Evolutionary conservation across 2,797 vertebrate species (phyloP), one percentile per base, ranked within the genome.

Genomic region (Phataginus tricuspis): DNA sequence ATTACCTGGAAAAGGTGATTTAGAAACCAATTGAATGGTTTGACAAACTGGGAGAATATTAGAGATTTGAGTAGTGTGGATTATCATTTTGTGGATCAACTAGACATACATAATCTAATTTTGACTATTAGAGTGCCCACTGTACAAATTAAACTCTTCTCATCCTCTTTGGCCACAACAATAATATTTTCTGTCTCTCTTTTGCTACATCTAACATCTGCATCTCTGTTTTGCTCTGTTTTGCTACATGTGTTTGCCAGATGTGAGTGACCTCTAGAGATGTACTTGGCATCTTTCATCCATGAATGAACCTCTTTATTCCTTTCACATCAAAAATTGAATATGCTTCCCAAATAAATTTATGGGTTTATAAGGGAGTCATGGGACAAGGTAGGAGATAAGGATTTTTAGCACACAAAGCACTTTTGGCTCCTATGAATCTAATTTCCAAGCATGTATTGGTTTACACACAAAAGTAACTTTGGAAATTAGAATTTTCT

Each of bases 181-280:
- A 15, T 69, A 75, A 39, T 31, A 75, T 42, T 53, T 39, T n/a
- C 18, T 53, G 49, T 64, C 14, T 93, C 31, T 79, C 16, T 86
- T 86, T 78, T 86, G 16, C 42, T 89, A 6, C 16, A 72, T 84
- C 18, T 61, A 57, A 71, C 55, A 61, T 25, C 45, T 0, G 23
- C n/a, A 61, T n/a, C 63, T 66, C 61, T 57, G 42, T 59, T 96
- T 91, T 87, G 55, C n/a, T n/a, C 68, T 63, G 61, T 64, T 97
- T 92, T 86, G 51, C 61, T 0, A 4, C 29, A 23, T 49, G 51
- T 68, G 59, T n/a, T n/a, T n/a, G n/a, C n/a, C n/a, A n/a, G n/a
- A n/a, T n/a, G n/a, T n/a, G n/a, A n/a, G n/a, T n/a, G n/a, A n/a
- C n/a, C n/a, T n/a, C n/a, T n/a, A n/a, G n/a, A n/a, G n/a, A n/a